These are phyloP conservation scores for Ambastaia sidthimunki DNA, from an alignment of 2,797 vertebrate genomes.

Conservation along the genomic window DNA sequence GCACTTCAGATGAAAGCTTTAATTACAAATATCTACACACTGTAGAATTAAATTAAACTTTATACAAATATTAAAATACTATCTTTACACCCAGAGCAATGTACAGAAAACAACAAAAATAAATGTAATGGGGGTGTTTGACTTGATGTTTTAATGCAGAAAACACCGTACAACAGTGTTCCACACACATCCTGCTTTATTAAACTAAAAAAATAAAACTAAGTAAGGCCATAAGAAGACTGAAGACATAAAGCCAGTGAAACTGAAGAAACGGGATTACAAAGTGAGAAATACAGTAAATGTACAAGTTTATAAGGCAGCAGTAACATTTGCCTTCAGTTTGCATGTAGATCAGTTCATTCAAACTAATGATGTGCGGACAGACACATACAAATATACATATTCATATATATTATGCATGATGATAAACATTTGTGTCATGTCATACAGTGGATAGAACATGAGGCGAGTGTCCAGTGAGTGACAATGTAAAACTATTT, in stretches of 20 bases:
- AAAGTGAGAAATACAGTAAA: slow-evolving; percentile 61
- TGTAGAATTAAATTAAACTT: slow-evolving; percentile 99
- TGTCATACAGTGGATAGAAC: no score
- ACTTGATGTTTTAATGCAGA: slow-evolving; percentile 13
- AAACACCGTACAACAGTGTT: slow-evolving; percentile 80
- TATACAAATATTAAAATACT: slow-evolving; percentile 99
- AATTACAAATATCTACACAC: slow-evolving; percentile 96
- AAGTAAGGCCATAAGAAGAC: slow-evolving; percentile 78
- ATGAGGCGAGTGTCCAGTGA: no score
- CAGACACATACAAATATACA: not conserved
- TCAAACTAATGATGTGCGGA: slow-evolving; percentile 20
- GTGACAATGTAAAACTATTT: no score
- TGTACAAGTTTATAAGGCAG: slow-evolving; percentile 70
- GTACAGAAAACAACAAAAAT: slow-evolving; percentile 81
- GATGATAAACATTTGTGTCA: no score
- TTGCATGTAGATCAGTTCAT: slow-evolving; percentile 54
- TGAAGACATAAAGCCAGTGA: slow-evolving; percentile 71
- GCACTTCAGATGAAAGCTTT: slow-evolving; percentile 88
- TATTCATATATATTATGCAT: no score
- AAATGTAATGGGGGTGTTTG: slow-evolving; percentile 63
- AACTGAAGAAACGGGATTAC: slow-evolving; percentile 66
- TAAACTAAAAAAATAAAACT: no score
- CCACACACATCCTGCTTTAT: slow-evolving; percentile 45
- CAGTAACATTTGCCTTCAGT: slow-evolving; percentile 73
- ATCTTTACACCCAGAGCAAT: slow-evolving; percentile 97